Evolutionary conservation across 2,113 vertebrate genomes (phyloP).

Genomic region (Lepisosteus oculatus): DNA sequence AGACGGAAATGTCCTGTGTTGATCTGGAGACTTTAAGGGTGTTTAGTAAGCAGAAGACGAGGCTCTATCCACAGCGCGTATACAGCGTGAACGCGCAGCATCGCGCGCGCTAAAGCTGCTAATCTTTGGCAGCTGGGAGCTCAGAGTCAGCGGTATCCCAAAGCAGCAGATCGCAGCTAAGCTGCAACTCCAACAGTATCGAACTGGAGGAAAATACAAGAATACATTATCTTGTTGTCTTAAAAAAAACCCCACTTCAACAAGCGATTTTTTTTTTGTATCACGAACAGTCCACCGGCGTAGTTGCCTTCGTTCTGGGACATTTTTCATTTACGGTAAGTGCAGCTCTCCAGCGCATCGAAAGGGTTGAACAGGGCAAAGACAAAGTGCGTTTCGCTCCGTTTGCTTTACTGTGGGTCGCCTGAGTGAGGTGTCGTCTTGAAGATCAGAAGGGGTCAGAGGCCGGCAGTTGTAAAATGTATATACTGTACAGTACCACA

Average conservation of each 20-base stretch:
- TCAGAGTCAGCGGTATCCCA: not conserved
- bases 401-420: not conserved
- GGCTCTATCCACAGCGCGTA: not conserved
- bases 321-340: not conserved
- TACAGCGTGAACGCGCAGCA: not conserved
- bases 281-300: not conserved
- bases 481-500: too few relatives aligned
- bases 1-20: too few relatives aligned
- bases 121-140: constrained; percentile 1
- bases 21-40: too few relatives aligned
- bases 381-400: not conserved
- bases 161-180: not conserved
- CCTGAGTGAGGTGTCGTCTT: not conserved
- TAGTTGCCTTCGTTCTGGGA: not conserved
- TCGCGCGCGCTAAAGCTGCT: not conserved
- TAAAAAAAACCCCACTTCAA: too few relatives aligned
- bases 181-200: not conserved
- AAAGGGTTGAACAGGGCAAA: not conserved
- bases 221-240: too few relatives aligned
- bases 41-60: too few relatives aligned
- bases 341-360: not conserved
- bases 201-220: too few relatives aligned
- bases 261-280: too few relatives aligned
- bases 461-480: too few relatives aligned
- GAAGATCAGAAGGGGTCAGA: not conserved